phyloP scores from a whole-genome alignment of 92 coral and sea anemone genomes.

The Virgularia gustaviana region DNA sequence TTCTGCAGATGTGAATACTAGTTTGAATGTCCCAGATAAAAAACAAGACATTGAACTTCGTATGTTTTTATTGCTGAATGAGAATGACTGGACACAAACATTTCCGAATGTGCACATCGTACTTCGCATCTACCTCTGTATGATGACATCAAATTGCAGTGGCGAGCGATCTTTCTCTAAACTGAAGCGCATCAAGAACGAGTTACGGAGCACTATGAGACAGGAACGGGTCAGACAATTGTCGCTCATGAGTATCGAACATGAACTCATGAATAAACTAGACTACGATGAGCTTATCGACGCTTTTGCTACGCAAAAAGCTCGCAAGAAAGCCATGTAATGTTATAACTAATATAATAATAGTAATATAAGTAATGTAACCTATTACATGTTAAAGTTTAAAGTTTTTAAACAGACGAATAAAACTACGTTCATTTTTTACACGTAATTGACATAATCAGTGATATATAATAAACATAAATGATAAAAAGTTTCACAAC shows the following conservation, averaged over 20 bases:
- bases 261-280: neutral
- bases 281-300: slow-evolving; percentile 6
- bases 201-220: slow-evolving; percentile 21
- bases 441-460: too few relatives aligned
- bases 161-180: slow-evolving; percentile 11
- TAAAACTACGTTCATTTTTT: too few relatives aligned
- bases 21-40: neutral
- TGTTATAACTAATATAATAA: too few relatives aligned
- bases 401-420: too few relatives aligned
- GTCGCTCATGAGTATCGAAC: neutral
- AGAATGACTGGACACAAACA: neutral
- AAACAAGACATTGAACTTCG: slow-evolving; percentile 8
- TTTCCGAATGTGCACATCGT: neutral
- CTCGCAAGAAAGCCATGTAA: neutral
- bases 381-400: too few relatives aligned
- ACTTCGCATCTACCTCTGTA: neutral
- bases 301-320: neutral
- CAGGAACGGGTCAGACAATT: too few relatives aligned
- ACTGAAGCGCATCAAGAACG: slow-evolving; percentile 6
- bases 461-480: too few relatives aligned
- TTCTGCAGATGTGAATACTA: neutral
- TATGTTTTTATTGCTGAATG: slow-evolving; percentile 12
- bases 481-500: too few relatives aligned
- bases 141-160: neutral
- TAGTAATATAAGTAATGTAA: too few relatives aligned